Evolutionary conservation across 1,140 invertebrate genomes (phyloP).

Genomic region (Drosophila ohnishii): DNA sequence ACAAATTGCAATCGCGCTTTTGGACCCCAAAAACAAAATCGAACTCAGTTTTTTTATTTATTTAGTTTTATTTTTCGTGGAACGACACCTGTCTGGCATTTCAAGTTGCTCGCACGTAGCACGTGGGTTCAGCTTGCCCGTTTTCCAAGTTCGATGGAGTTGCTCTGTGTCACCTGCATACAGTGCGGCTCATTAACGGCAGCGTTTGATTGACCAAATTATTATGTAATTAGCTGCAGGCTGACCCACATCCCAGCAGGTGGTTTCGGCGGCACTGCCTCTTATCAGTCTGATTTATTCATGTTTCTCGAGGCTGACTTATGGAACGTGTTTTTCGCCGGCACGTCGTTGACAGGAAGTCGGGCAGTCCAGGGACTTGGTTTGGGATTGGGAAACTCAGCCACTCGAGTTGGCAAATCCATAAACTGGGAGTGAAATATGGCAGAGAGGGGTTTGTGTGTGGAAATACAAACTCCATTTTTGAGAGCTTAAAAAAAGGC

Average conservation of each 20-base stretch:
- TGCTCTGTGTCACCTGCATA: constrained; percentile 58
- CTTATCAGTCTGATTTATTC: constrained; percentile 41
- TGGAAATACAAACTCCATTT: constrained; percentile 24
- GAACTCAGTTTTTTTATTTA: constrained; percentile 2
- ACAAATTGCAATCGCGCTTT: constrained; percentile 49
- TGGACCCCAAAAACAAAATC: constrained; percentile 28
- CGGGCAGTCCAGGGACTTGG: constrained; percentile 26
- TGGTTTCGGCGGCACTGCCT: constrained; percentile 40
- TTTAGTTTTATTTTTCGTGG: constrained; percentile 21
- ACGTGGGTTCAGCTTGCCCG: constrained; percentile 33
- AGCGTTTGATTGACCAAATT: constrained; percentile 79
- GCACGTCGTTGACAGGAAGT: constrained; percentile 53
- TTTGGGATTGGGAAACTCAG: constrained; percentile 37
- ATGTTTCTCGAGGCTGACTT: constrained; percentile 40
- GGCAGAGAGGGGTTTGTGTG: constrained; percentile 3
- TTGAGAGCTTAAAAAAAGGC: background rate
- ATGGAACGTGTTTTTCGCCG: constrained; percentile 50
- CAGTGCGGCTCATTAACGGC: constrained; percentile 68
- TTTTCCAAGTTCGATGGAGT: constrained; percentile 32
- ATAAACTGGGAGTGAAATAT: constrained; percentile 32
- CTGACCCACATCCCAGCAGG: constrained; percentile 67
- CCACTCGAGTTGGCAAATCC: constrained; percentile 20
- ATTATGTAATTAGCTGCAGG: constrained; percentile 78
- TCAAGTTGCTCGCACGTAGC: constrained; percentile 54
- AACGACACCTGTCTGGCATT: constrained; percentile 70